Base-by-base conservation (phyloP, 2,888 invertebrate species). In the Drosophila trichaetosa region DNA sequence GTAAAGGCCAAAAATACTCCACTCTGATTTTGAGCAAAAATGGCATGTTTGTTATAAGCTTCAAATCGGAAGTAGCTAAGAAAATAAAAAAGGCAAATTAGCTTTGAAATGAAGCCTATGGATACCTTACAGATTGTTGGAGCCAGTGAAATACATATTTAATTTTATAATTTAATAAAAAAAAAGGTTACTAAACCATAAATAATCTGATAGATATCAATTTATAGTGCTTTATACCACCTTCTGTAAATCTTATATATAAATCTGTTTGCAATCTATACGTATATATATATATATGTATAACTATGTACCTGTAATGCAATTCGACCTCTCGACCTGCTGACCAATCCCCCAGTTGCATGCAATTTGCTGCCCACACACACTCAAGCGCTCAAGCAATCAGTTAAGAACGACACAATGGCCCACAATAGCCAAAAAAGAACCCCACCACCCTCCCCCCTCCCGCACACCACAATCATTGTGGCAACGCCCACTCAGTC, bases 401-500 rank as follows among this genome's bases (percentile, higher is more conserved):
- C 70, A 62, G 77, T 61, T 73, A 80, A 73, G 73, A 54, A 69
- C 64, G 56, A 66, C 69, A 76, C 56, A 38, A 56, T 56, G 56
- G 56, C 58, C 58, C 72, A 72, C 65, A 60, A 61, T 60, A 8
- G 24, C 59, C 66, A 40, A 52, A 57, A 34, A 57, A 34, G 38
- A 49, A n/a, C 4, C 0, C 24, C 16, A 21, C 10, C 48, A 21
- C 48, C 13, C 54, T 11, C 0, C 34, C 10, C 29, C 27, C 10
- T n/a, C 16, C 18, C 40, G 2, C 29, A n/a, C 38, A 2, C 11
- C 18, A 34, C 38, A 38, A 29, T n/a, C 27, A 48, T 38, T 62
- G 53, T 34, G 54, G 65, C 61, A 65, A 80, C 79, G 77, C 77
- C 79, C 73, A 76, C 73, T 46, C 49, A 65, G 69, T 60, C 74